Evolutionary conservation across 2,113 vertebrate species (phyloP).

Genomic region (Elaphurus davidianus): DNA sequence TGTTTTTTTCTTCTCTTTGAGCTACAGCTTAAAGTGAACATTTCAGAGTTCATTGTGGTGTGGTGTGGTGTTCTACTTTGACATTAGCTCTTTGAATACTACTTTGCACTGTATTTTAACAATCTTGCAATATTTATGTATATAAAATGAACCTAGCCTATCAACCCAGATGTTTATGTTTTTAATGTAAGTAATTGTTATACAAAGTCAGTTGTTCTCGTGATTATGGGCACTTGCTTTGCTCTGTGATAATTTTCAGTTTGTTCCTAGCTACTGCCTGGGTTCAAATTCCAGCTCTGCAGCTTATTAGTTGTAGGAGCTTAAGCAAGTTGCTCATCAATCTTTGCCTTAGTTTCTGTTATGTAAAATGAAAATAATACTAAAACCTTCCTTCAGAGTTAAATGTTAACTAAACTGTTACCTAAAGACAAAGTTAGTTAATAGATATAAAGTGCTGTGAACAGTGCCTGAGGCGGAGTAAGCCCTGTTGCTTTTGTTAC

Average conservation of each 20-base stretch:
- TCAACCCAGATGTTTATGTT: neutral
- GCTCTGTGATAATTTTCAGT: neutral
- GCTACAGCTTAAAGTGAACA: neutral
- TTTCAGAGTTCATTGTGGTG: neutral
- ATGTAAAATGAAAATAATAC: neutral
- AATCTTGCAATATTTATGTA: neutral
- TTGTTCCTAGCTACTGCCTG: neutral
- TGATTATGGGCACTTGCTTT: neutral
- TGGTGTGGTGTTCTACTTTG: neutral
- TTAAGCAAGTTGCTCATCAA: neutral
- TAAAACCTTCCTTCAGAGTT: neutral
- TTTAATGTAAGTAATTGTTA: neutral
- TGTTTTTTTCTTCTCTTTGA: neutral
- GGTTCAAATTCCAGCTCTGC: neutral
- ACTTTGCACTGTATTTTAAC: neutral
- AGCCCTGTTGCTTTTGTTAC: neutral
- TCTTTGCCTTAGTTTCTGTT: neutral
- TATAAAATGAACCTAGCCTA: neutral
- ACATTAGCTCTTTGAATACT: neutral
- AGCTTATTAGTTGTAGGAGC: neutral
- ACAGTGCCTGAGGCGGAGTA: neutral
- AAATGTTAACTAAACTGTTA: neutral
- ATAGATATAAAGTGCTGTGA: neutral
- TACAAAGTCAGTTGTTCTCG: neutral
- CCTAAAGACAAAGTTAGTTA: neutral